phyloP scores from a whole-genome alignment of 2,888 invertebrate species.

The Lasioglossum lativentre region DNA sequence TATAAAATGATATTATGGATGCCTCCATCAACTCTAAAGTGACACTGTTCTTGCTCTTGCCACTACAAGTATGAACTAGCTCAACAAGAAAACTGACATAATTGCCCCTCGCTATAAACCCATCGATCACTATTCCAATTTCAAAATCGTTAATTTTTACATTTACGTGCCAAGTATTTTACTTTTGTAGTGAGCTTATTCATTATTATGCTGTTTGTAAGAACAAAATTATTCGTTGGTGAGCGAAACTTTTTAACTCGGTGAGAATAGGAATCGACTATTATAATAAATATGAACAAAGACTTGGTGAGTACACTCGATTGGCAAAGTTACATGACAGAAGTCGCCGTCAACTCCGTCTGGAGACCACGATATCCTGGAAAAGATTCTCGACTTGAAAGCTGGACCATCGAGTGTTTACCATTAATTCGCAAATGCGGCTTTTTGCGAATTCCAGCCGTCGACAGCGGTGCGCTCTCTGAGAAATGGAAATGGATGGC shows the following conservation, averaged over 20 bases:
- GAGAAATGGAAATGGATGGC: slow-evolving; percentile 38
- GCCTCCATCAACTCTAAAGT: no score
- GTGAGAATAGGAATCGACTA: neutral
- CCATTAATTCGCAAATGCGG: slow-evolving; percentile 64
- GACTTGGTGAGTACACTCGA: neutral
- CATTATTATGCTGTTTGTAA: neutral
- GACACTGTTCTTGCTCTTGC: no score
- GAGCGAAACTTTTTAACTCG: neutral
- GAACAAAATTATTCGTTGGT: neutral
- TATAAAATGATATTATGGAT: no score
- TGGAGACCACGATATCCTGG: neutral
- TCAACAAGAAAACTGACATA: no score
- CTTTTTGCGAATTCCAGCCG: slow-evolving; percentile 48
- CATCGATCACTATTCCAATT: no score
- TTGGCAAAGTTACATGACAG: neutral
- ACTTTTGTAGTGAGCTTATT: neutral
- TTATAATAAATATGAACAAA: neutral
- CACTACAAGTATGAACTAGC: neutral
- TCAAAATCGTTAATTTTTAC: no score
- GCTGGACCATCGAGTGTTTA: slow-evolving; percentile 46
- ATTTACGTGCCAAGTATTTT: neutral
- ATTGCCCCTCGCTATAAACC: no score
- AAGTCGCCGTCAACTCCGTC: no score
- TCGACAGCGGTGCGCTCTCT: slow-evolving; percentile 39
- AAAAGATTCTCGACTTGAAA: slow-evolving; percentile 11